Base-by-base conservation (phyloP, 2,113 vertebrate genomes). In the Ursus arctos region DNA sequence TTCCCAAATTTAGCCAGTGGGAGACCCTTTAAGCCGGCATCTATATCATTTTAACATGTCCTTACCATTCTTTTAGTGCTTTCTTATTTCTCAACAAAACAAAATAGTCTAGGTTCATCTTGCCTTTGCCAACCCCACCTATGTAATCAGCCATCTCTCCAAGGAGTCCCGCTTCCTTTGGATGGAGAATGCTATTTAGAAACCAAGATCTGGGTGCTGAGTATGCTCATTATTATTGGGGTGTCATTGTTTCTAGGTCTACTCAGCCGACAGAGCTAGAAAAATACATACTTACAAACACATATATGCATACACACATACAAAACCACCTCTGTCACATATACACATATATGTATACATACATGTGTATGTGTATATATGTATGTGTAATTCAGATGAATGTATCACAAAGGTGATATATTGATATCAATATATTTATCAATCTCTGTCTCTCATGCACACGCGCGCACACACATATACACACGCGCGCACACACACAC, bases 11-110 rank as follows among this genome's bases (percentile, higher is more conserved):
- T 93, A 96, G 24, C 33, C 16, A 83, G 7, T 87, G 47, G n/a
- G 47, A 95, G 7, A 16, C 40, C 40, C 26, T 77, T 90, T 22
- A 61, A 47, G n/a, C 47, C 80, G 53, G 10, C 13, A 69, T 13
- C 19, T 59, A 3, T 67, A 3, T 36, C 57, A 55, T 95, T 90
- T 95, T 90, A 82, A 53, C 19, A 31, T 89, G 84, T 53, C 13
- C 33, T 26, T 55, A 57, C 95, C 33, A 14, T 89, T 80, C 18
- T 93, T 84, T 85, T 43, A 85, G n/a, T 22, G 33, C 36, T 96
- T 74, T 93, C 49, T 85, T 89, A 92, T 88, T 92, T 90, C 40
- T 80, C 43, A 59, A n/a, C 57, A 57, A 84, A 91, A 53, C n/a
- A 72, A 82, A 49, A 55, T 79, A 18, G 88, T 96, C 14, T n/a